A percentile compares a stretch with the other conserved stretches of the same genome.
phyloP scores from a whole-genome alignment of 2,888 invertebrate species.

The Epinotia demarniana region DNA sequence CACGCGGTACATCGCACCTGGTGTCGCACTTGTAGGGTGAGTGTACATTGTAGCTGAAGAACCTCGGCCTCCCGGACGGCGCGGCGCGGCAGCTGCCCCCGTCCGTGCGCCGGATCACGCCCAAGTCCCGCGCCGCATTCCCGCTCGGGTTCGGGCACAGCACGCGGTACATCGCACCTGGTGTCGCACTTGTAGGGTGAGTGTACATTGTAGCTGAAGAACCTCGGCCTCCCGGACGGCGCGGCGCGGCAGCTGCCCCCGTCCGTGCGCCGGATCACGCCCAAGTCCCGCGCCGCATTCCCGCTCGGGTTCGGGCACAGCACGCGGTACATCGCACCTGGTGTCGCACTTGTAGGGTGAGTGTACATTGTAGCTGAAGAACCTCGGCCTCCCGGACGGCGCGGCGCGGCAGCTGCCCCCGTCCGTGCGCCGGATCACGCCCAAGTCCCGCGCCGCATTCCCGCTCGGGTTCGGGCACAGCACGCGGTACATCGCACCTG shows the following conservation, averaged over 20 bases:
- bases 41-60: constrained; percentile 60
- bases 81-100: constrained; percentile 87
- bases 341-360: constrained; percentile 95
- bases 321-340: constrained; percentile 91
- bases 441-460: constrained; percentile 92
- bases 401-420: constrained; percentile 87
- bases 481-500: constrained; percentile 91
- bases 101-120: constrained; percentile 84
- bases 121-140: constrained; percentile 92
- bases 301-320: constrained; percentile 97
- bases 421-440: constrained; percentile 84
- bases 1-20: constrained; percentile 91
- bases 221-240: constrained; percentile 74
- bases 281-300: constrained; percentile 92
- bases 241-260: constrained; percentile 87
- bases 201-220: constrained; percentile 60
- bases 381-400: constrained; percentile 74
- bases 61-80: constrained; percentile 74
- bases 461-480: constrained; percentile 97
- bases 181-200: constrained; percentile 95
- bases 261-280: constrained; percentile 84
- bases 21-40: constrained; percentile 95
- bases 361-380: constrained; percentile 60
- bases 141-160: constrained; percentile 97
- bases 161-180: constrained; percentile 91